These are phyloP conservation scores for Notoglanidium macrostoma DNA, from an alignment of 2,797 vertebrate species.

Conservation along the genomic window DNA sequence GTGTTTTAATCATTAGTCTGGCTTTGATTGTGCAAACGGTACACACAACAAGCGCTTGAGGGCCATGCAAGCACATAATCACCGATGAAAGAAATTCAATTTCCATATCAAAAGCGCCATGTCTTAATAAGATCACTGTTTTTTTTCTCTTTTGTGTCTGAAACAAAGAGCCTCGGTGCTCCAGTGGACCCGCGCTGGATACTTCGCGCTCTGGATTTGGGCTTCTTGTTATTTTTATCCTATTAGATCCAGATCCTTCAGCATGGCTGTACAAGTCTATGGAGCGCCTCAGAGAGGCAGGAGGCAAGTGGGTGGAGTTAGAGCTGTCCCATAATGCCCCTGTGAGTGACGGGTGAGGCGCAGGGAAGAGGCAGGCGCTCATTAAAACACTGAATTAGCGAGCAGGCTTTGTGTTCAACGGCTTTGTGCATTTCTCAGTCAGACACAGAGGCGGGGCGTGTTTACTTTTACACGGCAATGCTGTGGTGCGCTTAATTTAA, in stretches of 20 bases:
- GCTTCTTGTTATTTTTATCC: constrained; percentile 20
- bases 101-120: constrained; percentile 33
- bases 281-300: not conserved
- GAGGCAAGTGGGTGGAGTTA: not conserved
- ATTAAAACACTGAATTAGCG: constrained; percentile 47
- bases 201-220: not conserved
- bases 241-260: not conserved
- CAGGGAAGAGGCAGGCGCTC: constrained; percentile 42
- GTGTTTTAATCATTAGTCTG: not conserved
- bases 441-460: constrained; percentile 6
- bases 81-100: not conserved
- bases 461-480: constrained; percentile 14
- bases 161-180: constrained; percentile 21
- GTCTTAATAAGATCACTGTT: not conserved
- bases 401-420: constrained; percentile 44
- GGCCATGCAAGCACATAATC: constrained; percentile 16
- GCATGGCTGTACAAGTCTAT: not conserved
- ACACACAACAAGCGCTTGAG: not conserved
- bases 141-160: not conserved
- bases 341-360: constrained; percentile 45
- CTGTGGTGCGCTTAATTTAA: constrained; percentile 30
- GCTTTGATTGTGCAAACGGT: not conserved
- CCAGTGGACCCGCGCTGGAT: not conserved
- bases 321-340: constrained; percentile 21
- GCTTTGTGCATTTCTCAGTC: constrained; percentile 41